Evolutionary conservation across 2,113 vertebrate species (phyloP).

Genomic region (Chamaea fasciata): DNA sequence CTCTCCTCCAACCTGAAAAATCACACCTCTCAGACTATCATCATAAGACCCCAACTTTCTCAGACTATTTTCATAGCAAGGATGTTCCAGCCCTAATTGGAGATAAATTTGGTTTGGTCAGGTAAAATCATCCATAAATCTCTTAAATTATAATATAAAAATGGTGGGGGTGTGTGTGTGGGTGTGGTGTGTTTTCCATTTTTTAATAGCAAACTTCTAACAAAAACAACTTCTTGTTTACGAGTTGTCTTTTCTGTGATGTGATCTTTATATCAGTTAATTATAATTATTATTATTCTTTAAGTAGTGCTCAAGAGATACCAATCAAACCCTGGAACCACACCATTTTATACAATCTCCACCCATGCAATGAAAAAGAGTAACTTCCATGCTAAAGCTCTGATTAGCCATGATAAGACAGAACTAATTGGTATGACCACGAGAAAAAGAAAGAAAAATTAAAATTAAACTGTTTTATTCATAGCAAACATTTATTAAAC

Average conservation of each 20-base stretch:
- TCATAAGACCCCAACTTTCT: background rate
- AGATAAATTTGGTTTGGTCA: background rate
- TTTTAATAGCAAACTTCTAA: background rate
- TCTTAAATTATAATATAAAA: background rate
- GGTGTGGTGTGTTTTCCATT: background rate
- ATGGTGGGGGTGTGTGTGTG: fast-evolving
- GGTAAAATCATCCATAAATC: background rate
- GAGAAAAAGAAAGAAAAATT: background rate
- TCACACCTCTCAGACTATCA: background rate
- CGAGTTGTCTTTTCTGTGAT: background rate
- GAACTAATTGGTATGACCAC: background rate
- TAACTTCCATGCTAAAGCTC: background rate
- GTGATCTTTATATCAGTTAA: background rate
- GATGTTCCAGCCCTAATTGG: background rate
- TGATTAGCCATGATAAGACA: background rate
- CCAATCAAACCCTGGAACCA: background rate
- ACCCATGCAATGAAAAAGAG: background rate
- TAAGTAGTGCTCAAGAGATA: background rate
- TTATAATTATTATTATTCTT: background rate
- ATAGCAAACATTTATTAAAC: background rate
- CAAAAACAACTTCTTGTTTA: background rate
- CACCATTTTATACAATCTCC: background rate
- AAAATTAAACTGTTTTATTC: background rate
- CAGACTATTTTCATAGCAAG: background rate
- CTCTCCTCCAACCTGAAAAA: background rate